These are phyloP conservation scores for Rutilus rutilus DNA, from an alignment of 2,113 vertebrate genomes.

Conservation along the genomic window DNA sequence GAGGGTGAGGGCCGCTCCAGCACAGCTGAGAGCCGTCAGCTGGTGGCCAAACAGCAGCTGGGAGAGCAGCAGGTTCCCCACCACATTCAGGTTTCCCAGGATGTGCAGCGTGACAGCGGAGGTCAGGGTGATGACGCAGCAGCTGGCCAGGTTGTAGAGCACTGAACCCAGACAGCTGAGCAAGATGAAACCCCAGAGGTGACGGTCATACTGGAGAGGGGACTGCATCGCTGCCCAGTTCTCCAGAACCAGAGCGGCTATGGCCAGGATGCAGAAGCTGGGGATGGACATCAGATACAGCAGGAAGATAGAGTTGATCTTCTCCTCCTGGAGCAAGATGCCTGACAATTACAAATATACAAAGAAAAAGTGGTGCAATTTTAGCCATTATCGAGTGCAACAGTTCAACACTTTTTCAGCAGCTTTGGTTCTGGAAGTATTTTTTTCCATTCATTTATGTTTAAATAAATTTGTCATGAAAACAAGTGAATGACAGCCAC, in stretches of 20 bases:
- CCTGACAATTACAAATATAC: conserved; percentile 72
- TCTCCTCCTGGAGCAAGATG: conserved; percentile 90
- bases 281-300: conserved; percentile 94
- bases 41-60: conserved; percentile 86
- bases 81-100: conserved; percentile 90
- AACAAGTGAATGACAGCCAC: too few species aligned
- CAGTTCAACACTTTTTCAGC: too few species aligned
- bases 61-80: conserved; percentile 92
- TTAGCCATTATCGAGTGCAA: not conserved
- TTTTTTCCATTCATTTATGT: too few species aligned
- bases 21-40: conserved; percentile 86
- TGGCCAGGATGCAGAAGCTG: conserved; percentile 90
- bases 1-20: conserved; percentile 86
- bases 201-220: conserved; percentile 74
- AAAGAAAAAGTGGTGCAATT: not conserved
- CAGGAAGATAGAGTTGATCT: conserved; percentile 87
- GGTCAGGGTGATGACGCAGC: conserved; percentile 91
- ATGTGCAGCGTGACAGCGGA: conserved; percentile 96
- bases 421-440: too few species aligned
- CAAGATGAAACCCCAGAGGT: conserved; percentile 89
- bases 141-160: conserved; percentile 95
- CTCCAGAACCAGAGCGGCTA: conserved; percentile 86
- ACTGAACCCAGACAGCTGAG: conserved; percentile 95
- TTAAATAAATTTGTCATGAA: too few species aligned
- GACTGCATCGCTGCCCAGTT: conserved; percentile 80